A percentile compares a stretch with the other conserved stretches of the same genome.
Conservation (phyloP, 2,113 vertebrate species). For the Circaetus cinerascens region DNA sequence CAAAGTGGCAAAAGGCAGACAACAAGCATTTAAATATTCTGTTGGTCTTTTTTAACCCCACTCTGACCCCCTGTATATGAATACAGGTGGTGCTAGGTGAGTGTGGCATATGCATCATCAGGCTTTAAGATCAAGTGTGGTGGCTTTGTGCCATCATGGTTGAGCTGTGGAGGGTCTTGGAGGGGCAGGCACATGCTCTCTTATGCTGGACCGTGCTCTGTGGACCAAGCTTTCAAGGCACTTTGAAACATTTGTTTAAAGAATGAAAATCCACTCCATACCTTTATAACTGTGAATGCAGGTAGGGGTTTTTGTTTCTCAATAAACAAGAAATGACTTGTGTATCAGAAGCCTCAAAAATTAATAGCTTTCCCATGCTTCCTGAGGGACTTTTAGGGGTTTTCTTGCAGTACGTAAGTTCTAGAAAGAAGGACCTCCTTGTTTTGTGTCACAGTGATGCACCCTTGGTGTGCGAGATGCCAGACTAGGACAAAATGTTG, state of each 20-base stretch:
- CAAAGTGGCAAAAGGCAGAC: background rate
- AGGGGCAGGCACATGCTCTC: background rate
- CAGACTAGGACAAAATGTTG: background rate
- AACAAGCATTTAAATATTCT: background rate
- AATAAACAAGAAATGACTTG: background rate
- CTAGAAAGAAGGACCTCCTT: background rate
- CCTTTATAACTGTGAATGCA: background rate
- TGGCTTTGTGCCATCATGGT: background rate
- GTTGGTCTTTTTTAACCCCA: background rate
- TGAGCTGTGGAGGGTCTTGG: background rate
- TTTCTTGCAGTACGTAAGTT: background rate
- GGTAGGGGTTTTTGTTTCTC: background rate
- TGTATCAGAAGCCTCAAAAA: background rate
- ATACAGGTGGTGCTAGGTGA: background rate
- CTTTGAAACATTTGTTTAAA: background rate
- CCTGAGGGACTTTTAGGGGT: background rate
- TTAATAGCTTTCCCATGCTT: background rate
- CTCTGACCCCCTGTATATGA: rapidly evolving
- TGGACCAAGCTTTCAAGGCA: background rate
- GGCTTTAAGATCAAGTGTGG: background rate
- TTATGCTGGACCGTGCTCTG: rapidly evolving
- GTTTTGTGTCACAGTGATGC: background rate
- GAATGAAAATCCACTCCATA: background rate
- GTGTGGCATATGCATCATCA: no score
- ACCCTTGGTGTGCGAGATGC: background rate